Percentiles rank a stretch among this genome's conserved stretches.
Evolutionary conservation across 2,797 vertebrate genomes (phyloP).

Genomic region (Amphiprion clarkii): DNA sequence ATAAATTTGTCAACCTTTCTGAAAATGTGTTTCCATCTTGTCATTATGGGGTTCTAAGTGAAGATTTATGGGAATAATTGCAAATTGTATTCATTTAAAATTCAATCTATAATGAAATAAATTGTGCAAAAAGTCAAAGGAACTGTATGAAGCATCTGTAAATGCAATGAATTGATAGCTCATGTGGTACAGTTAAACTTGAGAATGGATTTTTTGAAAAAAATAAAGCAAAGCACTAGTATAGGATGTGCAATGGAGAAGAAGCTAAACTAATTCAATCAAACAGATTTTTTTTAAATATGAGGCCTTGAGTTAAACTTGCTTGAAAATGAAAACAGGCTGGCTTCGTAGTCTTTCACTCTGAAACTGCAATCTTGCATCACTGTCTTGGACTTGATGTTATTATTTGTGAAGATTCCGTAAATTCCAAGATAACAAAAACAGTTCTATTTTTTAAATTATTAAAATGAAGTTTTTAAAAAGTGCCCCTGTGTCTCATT

Average conservation of each 20-base stretch:
- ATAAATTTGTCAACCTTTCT: too few species aligned
- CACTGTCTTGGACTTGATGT: conserved; percentile 34
- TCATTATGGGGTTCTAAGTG: too few species aligned
- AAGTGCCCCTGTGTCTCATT: not conserved
- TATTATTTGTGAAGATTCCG: conserved; percentile 33
- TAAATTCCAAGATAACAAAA: conserved; percentile 26
- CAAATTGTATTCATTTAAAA: too few species aligned
- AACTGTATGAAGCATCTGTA: not conserved
- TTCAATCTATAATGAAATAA: too few species aligned
- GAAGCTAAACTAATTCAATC: not conserved
- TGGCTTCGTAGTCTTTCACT: conserved; percentile 34
- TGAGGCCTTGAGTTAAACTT: not conserved
- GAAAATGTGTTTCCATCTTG: too few species aligned
- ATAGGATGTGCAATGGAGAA: not conserved
- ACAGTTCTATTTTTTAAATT: not conserved
- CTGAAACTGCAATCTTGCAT: conserved; percentile 47
- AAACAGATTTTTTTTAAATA: not conserved
- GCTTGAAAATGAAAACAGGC: not conserved
- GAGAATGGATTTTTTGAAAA: too few species aligned
- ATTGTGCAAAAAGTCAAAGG: too few species aligned
- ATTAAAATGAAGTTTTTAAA: conserved; percentile 17
- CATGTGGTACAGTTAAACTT: not conserved
- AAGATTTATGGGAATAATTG: too few species aligned
- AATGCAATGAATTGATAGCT: not conserved
- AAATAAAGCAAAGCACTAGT: not conserved